A percentile compares a stretch with the other conserved stretches of the same genome.
Evolutionary conservation across 2,888 invertebrate species (phyloP).

Genomic region (Arenicola marina): DNA sequence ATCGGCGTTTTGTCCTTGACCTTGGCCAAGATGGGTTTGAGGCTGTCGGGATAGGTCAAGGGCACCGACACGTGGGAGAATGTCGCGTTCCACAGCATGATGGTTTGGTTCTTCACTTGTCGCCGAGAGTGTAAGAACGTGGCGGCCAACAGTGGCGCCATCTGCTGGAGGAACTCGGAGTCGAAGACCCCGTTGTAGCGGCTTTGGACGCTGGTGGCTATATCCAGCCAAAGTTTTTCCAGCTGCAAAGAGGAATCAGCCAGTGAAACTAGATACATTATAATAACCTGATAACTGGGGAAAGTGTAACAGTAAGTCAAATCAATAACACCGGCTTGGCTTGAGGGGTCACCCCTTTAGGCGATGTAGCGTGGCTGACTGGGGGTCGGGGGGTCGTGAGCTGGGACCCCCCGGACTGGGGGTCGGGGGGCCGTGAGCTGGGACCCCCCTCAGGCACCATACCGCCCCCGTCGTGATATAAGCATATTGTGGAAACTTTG

Average conservation of each 20-base stretch:
- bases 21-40: slow-evolving; percentile 44
- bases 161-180: slow-evolving; percentile 41
- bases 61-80: slow-evolving; percentile 42
- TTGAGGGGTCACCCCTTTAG: too few species aligned
- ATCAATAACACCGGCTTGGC: too few species aligned
- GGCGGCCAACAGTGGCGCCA: slow-evolving; percentile 47
- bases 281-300: too few species aligned
- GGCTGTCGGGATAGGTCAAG: slow-evolving; percentile 45
- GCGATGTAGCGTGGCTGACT: too few species aligned
- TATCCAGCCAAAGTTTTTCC: slow-evolving; percentile 52
- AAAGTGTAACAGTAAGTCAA: too few species aligned
- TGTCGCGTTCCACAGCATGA: slow-evolving; percentile 50
- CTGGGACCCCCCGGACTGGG: too few species aligned
- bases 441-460: too few species aligned
- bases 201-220: slow-evolving; percentile 43
- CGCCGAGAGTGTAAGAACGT: slow-evolving; percentile 47
- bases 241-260: slow-evolving; percentile 41
- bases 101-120: slow-evolving; percentile 45
- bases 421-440: too few species aligned
- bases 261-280: too few species aligned
- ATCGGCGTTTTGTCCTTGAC: slow-evolving; percentile 48
- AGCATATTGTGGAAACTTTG: too few species aligned
- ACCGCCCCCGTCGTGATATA: too few species aligned
- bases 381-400: too few species aligned
- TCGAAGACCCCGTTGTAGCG: slow-evolving; percentile 46